A percentile compares a stretch with the other conserved stretches of the same genome.
Conservation (phyloP, 2,888 invertebrate species). For the Bedellia somnulentella region DNA sequence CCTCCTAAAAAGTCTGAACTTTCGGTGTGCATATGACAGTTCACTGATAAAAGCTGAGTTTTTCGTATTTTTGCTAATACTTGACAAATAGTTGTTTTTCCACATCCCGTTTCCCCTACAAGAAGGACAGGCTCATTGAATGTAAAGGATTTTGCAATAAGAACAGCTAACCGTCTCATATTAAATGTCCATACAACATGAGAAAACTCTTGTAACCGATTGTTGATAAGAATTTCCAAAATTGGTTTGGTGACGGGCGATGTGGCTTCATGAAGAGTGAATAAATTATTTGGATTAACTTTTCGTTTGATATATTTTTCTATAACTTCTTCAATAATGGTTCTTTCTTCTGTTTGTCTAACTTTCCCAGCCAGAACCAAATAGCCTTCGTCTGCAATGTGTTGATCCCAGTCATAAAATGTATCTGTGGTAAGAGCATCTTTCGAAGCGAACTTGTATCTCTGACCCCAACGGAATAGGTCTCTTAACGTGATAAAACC, state of each 20-base stretch:
- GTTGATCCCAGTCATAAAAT: conserved; percentile 95
- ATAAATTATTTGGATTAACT: conserved; percentile 71
- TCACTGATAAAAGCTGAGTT: conserved; percentile 76
- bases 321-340: conserved; percentile 77
- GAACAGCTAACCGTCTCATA: conserved; percentile 79
- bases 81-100: conserved; percentile 96
- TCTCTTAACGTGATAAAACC: conserved; percentile 93
- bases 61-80: conserved; percentile 72
- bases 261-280: conserved; percentile 66
- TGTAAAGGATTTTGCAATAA: conserved; percentile 80
- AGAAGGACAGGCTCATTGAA: conserved; percentile 93
- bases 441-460: conserved; percentile 76
- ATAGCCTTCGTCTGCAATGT: conserved; percentile 95
- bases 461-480: conserved; percentile 94
- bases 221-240: conserved; percentile 65
- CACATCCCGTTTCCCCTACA: conserved; percentile 97
- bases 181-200: conserved; percentile 95
- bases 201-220: conserved; percentile 59
- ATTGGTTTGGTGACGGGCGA: conserved; percentile 77
- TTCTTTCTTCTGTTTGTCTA: conserved; percentile 78
- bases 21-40: conserved; percentile 99
- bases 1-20: conserved; percentile 97
- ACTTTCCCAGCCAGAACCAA: conserved; percentile 92
- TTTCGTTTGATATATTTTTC: conserved; percentile 78
- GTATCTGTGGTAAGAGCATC: conserved; percentile 54